Percentiles rank a stretch among this genome's conserved stretches.
These are phyloP conservation scores for Pituophis catenifer DNA, from an alignment of 2,113 vertebrate species.

Conservation along the genomic window DNA sequence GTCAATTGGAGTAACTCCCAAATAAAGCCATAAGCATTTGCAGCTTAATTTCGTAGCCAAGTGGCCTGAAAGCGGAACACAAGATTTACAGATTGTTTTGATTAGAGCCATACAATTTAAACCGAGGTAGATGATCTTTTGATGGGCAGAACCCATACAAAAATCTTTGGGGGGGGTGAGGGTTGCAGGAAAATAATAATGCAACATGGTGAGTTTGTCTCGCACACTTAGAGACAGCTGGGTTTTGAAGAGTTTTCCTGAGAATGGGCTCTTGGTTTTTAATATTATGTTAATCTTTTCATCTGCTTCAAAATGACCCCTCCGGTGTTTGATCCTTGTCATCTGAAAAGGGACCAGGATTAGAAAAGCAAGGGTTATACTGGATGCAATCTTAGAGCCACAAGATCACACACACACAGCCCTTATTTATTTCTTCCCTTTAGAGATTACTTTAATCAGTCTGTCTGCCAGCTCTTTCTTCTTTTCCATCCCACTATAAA, in stretches of 20 bases:
- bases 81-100: background rate
- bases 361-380: background rate
- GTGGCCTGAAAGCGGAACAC: background rate
- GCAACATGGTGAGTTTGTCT: background rate
- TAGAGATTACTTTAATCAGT: background rate
- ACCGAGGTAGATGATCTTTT: background rate
- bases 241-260: background rate
- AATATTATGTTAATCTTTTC: background rate
- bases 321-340: background rate
- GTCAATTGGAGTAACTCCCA: background rate
- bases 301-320: background rate
- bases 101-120: background rate
- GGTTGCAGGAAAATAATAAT: background rate
- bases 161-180: background rate
- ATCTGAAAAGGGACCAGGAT: background rate
- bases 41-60: background rate
- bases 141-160: background rate
- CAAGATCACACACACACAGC: background rate
- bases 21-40: background rate
- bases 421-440: background rate
- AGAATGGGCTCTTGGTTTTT: background rate
- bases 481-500: background rate
- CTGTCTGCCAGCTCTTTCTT: background rate
- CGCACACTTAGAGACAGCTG: background rate
- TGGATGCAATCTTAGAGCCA: background rate